Evolutionary conservation across 2,113 vertebrate genomes (phyloP).

Genomic region (Cololabis saira): DNA sequence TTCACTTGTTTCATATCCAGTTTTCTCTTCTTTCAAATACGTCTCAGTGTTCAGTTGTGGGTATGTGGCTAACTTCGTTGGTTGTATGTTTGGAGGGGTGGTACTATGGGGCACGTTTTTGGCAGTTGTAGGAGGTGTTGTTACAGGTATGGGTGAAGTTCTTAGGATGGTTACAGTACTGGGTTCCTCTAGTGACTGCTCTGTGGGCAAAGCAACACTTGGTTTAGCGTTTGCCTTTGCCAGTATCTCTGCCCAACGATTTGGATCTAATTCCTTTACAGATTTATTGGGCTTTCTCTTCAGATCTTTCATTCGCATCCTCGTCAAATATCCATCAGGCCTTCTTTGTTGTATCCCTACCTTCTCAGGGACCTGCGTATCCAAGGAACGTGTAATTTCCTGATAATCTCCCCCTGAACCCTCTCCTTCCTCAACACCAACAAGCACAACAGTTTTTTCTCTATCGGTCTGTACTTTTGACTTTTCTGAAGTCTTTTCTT

Average conservation of each 20-base stretch:
- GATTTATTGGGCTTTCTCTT: conserved; percentile 77
- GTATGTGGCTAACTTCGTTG: neutral
- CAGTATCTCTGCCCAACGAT: conserved; percentile 76
- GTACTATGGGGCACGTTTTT: conserved; percentile 2
- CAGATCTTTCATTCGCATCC: conserved; percentile 62
- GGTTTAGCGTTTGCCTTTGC: conserved; percentile 76
- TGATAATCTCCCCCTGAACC: conserved; percentile 78
- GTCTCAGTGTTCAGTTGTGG: neutral
- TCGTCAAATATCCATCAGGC: conserved; percentile 51
- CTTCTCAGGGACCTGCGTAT: conserved; percentile 66
- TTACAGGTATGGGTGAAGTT: conserved; percentile 11
- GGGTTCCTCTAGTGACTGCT: conserved; percentile 38
- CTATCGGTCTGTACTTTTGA: conserved; percentile 35
- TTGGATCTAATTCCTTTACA: conserved; percentile 79
- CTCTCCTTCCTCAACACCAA: conserved; percentile 59
- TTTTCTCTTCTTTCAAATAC: conserved; percentile 10
- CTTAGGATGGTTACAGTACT: conserved; percentile 32
- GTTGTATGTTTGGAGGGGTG: neutral
- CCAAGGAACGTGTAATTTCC: conserved; percentile 65
- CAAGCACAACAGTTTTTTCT: conserved; percentile 29
- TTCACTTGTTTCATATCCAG: neutral
- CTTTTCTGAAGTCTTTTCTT: conserved; percentile 37
- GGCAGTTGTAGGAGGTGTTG: conserved; percentile 5
- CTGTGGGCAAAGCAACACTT: conserved; percentile 43
- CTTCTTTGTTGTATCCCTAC: conserved; percentile 47